These are phyloP conservation scores for Hydriomena furcata DNA, from an alignment of 2,888 invertebrate genomes.

Conservation along the genomic window DNA sequence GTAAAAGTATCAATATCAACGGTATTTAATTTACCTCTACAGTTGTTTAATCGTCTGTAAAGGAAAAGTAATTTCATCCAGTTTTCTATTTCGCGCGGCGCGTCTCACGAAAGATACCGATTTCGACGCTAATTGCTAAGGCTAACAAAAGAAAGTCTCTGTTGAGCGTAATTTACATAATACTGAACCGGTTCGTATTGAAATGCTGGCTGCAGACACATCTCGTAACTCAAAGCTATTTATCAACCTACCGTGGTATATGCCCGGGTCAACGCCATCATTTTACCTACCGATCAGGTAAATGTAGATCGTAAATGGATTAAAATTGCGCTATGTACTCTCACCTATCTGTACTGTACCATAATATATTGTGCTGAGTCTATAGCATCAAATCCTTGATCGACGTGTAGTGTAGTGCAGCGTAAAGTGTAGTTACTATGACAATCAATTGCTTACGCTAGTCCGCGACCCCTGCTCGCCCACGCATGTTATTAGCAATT, in stretches of 20 bases:
- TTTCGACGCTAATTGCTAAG: slow-evolving; percentile 45
- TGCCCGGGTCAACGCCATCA: background rate
- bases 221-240: slow-evolving; percentile 11
- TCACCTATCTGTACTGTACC: no score
- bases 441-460: no score
- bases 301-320: no score
- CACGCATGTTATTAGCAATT: no score
- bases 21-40: background rate
- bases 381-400: no score
- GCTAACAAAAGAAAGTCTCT: slow-evolving; percentile 57
- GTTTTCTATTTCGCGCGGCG: slow-evolving; percentile 25
- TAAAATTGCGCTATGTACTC: no score
- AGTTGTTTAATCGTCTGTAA: slow-evolving; percentile 18
- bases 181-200: slow-evolving; percentile 31
- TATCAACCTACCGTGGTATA: slow-evolving; percentile 1
- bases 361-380: no score
- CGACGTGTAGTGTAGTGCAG: no score
- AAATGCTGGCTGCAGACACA: slow-evolving; percentile 17
- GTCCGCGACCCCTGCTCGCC: no score
- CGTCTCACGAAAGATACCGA: slow-evolving; percentile 34
- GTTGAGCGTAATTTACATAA: slow-evolving; percentile 55
- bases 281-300: no score
- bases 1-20: background rate
- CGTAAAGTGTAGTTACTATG: no score
- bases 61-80: slow-evolving; percentile 16